Conservation (phyloP, 2,113 vertebrate species). For the Perca schrenkii region DNA sequence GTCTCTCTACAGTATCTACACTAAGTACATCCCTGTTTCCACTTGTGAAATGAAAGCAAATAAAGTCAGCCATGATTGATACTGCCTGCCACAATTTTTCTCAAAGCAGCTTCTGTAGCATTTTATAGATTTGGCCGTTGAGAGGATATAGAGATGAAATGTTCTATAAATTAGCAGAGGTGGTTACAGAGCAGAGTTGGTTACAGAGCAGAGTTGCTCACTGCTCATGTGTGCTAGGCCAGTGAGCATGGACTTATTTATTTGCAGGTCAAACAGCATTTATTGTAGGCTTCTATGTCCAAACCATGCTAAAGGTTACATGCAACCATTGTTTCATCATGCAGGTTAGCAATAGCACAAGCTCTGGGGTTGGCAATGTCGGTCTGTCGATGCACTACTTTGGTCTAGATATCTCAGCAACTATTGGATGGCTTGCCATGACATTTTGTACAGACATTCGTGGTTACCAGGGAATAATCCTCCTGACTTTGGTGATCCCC, state of each 20-base stretch:
- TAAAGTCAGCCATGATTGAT: slow-evolving; percentile 52
- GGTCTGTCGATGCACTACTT: background rate
- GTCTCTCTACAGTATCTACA: background rate
- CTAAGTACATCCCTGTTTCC: slow-evolving; percentile 9
- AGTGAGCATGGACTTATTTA: slow-evolving; percentile 31
- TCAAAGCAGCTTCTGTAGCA: slow-evolving; percentile 28
- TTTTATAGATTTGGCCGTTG: slow-evolving; percentile 37
- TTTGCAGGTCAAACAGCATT: slow-evolving; percentile 24
- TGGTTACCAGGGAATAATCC: background rate
- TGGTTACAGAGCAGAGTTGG: slow-evolving; percentile 35
- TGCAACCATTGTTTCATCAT: background rate
- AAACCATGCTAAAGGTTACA: slow-evolving; percentile 4
- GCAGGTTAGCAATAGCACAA: background rate
- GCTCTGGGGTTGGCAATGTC: no score
- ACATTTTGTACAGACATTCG: background rate
- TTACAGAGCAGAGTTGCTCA: slow-evolving; percentile 25
- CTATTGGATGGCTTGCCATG: background rate
- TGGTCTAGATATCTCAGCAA: background rate
- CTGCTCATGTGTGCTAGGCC: background rate
- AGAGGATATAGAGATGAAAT: slow-evolving; percentile 36
- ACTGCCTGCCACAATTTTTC: slow-evolving; percentile 29
- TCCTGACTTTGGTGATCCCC: background rate
- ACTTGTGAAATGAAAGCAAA: slow-evolving; percentile 20
- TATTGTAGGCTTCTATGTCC: background rate
- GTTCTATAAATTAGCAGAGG: slow-evolving; percentile 35